phyloP scores from a whole-genome alignment of 2,113 vertebrate species.

The Neomonachus schauinslandi region DNA sequence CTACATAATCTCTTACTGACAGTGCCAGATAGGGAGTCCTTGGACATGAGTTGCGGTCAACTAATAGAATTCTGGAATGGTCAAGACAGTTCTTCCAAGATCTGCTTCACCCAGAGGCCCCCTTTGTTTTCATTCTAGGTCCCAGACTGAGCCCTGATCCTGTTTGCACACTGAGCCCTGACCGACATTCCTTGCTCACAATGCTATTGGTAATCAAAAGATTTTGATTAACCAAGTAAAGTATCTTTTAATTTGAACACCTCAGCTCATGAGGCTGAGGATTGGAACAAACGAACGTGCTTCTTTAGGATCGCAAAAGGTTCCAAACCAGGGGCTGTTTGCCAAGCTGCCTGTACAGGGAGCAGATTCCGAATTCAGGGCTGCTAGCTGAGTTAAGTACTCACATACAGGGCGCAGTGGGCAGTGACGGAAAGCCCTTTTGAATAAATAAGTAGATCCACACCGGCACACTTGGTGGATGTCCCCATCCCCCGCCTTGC shows the following conservation, averaged over 20 bases:
- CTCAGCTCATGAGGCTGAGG: not conserved
- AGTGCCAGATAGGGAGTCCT: not conserved
- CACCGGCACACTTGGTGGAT: accelerated
- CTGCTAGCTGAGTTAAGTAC: not conserved
- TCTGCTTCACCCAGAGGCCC: not conserved
- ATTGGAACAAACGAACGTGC: not conserved
- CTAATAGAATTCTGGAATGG: not conserved
- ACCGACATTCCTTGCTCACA: not conserved
- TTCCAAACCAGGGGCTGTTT: not conserved
- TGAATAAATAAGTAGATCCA: not conserved
- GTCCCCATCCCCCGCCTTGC: not conserved
- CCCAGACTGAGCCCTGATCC: not conserved
- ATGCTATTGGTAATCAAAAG: not conserved
- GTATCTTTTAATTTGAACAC: not conserved
- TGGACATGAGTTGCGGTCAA: not conserved
- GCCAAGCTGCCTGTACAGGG: not conserved
- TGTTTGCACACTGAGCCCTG: not conserved
- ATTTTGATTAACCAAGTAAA: not conserved
- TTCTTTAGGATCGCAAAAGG: not conserved
- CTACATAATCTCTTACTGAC: not conserved
- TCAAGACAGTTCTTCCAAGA: not conserved
- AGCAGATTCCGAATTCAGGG: not conserved
- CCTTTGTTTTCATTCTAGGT: not conserved
- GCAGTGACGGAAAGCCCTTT: not conserved
- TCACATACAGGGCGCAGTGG: not conserved